Percentiles rank a stretch among this genome's conserved stretches.
Conservation (phyloP, 2,888 invertebrate species). For the Lasioglossum vierecki region DNA sequence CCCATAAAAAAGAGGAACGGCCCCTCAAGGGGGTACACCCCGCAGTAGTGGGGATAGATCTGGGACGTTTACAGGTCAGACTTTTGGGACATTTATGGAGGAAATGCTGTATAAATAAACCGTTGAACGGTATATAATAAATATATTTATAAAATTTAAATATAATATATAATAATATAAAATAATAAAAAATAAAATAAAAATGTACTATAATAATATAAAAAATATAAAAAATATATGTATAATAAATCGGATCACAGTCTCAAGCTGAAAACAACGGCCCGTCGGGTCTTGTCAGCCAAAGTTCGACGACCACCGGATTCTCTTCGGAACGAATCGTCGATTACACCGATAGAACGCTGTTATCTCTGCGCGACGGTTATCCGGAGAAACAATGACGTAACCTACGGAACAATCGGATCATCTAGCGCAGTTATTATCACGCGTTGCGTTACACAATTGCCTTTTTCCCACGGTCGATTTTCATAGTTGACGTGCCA, state of each 20-base stretch:
- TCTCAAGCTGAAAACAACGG: not conserved
- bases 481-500: not conserved
- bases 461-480: conserved; percentile 11
- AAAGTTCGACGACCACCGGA: not conserved
- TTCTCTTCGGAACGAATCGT: not conserved
- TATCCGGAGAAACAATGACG: not conserved
- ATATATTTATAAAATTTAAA: no score
- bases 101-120: no score
- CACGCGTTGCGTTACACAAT: not conserved
- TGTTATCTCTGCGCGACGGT: conserved; percentile 8
- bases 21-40: no score
- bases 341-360: not conserved
- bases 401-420: not conserved
- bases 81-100: no score
- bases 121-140: no score
- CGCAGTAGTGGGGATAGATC: no score
- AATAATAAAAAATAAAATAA: no score
- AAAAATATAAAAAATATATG: no score
- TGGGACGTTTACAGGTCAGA: no score
- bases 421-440: conserved; percentile 12
- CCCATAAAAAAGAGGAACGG: no score
- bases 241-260: not conserved
- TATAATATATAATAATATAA: no score
- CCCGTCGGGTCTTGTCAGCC: not conserved
- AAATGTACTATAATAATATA: no score